These are phyloP conservation scores for Tinea trinotella DNA, from an alignment of 2,888 invertebrate genomes.

Conservation along the genomic window DNA sequence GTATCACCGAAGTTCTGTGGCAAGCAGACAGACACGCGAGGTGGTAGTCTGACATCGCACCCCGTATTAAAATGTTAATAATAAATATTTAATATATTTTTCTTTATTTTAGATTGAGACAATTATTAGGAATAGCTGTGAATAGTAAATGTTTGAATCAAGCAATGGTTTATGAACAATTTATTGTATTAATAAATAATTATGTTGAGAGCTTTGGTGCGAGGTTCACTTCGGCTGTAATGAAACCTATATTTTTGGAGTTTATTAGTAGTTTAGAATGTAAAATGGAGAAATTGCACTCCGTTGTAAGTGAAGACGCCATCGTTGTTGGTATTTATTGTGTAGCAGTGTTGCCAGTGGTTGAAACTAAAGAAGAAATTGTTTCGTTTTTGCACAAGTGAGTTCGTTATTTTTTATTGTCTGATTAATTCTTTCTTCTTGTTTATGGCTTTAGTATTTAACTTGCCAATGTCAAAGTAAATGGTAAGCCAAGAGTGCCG, in stretches of 20 bases:
- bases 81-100: background rate
- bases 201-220: conserved; percentile 77
- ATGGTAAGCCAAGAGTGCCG: no score
- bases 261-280: conserved; percentile 74
- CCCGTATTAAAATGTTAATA: background rate
- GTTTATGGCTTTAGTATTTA: no score
- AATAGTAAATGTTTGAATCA: conserved; percentile 48
- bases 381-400: conserved; percentile 74
- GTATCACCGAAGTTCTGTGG: no score
- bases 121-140: conserved; percentile 46
- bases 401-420: conserved; percentile 30
- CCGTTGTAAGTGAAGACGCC: conserved; percentile 65
- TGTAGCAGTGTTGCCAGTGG: conserved; percentile 65
- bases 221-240: conserved; percentile 70
- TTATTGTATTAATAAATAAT: conserved; percentile 47
- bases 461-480: no score
- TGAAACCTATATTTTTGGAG: conserved; percentile 72
- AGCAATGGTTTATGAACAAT: conserved; percentile 42
- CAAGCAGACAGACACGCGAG: background rate
- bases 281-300: conserved; percentile 70
- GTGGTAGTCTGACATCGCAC: no score
- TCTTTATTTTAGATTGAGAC: conserved; percentile 49
- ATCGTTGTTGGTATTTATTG: conserved; percentile 75
- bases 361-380: conserved; percentile 63
- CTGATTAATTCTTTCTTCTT: no score